These are phyloP conservation scores for Apaloderma vittatum DNA, from an alignment of 2,113 vertebrate genomes.

Conservation along the genomic window DNA sequence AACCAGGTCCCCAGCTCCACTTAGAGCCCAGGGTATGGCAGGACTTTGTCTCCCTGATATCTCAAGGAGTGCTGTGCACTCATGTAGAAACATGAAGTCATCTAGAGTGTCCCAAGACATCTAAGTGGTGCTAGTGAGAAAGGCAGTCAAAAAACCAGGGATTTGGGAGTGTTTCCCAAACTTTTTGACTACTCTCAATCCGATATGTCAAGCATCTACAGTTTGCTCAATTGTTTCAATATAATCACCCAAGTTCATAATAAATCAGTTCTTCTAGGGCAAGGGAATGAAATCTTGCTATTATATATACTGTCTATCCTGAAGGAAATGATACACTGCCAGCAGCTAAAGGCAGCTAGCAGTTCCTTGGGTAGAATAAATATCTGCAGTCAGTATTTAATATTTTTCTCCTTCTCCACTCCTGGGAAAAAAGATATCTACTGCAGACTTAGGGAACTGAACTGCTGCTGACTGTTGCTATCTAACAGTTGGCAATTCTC, in stretches of 20 bases:
- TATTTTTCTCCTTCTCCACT: neutral
- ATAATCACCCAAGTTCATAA: neutral
- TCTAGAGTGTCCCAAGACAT: neutral
- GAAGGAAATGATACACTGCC: neutral
- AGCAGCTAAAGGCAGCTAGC: neutral
- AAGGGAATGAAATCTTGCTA: neutral
- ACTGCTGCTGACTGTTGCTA: conserved; percentile 20
- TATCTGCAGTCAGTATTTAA: neutral
- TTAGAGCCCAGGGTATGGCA: neutral
- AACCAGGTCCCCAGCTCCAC: neutral
- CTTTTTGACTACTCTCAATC: neutral
- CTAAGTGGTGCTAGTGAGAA: neutral
- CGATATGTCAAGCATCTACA: neutral
- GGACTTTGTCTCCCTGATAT: neutral
- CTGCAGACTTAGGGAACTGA: neutral
- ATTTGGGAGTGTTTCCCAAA: neutral
- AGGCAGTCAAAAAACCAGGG: neutral
- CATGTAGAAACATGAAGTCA: accelerated
- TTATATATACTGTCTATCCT: neutral
- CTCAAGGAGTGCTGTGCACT: accelerated
- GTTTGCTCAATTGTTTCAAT: neutral
- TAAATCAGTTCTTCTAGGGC: neutral
- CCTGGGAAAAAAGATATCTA: neutral
- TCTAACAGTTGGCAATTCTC: conserved; percentile 4
- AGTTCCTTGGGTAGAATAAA: neutral